Evolutionary conservation across 2,888 invertebrate species (phyloP).

Genomic region (Artemia sp.): DNA sequence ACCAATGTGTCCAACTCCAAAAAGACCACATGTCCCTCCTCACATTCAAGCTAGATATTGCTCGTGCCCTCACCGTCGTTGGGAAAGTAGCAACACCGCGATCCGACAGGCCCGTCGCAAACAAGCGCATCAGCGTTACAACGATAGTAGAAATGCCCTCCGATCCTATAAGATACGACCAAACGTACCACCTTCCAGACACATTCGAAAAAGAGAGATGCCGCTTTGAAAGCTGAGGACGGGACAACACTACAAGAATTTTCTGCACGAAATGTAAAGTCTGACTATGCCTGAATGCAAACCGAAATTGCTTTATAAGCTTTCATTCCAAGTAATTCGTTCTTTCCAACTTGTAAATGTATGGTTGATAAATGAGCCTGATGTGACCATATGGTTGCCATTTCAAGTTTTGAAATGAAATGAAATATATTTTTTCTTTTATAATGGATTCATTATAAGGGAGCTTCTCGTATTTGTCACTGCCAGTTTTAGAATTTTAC

Average conservation of each 20-base stretch:
- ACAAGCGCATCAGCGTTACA: neutral
- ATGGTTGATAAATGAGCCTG: neutral
- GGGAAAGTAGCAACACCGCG: neutral
- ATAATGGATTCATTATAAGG: neutral
- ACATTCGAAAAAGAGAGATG: neutral
- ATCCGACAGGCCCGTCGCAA: neutral
- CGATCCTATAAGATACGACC: neutral
- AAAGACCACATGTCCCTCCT: too few species aligned
- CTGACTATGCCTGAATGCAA: neutral
- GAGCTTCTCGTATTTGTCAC: neutral
- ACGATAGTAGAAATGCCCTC: neutral
- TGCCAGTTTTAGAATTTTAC: neutral
- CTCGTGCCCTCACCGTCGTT: too few species aligned
- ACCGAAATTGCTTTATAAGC: neutral
- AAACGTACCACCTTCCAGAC: neutral
- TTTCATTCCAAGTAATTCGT: slow-evolving; percentile 1
- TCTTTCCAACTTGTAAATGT: neutral
- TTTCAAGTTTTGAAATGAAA: neutral
- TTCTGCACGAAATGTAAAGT: neutral
- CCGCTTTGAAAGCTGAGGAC: neutral
- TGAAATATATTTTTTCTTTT: neutral
- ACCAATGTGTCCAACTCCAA: too few species aligned
- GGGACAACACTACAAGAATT: neutral
- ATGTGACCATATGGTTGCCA: neutral
- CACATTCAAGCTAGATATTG: too few species aligned